Evolutionary conservation across 2,888 invertebrate species (phyloP).

Genomic region (Pogonocherus hispidulus): DNA sequence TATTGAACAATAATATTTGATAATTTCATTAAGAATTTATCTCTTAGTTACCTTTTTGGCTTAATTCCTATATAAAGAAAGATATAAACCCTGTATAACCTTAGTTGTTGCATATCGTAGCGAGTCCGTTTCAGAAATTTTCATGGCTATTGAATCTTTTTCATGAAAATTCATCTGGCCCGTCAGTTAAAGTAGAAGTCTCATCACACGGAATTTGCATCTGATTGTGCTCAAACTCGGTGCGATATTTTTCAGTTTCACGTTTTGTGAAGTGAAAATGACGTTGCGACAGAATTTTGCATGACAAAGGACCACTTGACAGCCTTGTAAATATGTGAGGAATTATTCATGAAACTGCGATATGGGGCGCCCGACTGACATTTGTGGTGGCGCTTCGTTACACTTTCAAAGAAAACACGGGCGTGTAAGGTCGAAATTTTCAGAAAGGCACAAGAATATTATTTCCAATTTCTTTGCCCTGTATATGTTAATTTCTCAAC

Average conservation of each 20-base stretch:
- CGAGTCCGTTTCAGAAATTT: background rate
- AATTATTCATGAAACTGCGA: slow-evolving; percentile 70
- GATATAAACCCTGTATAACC: no score
- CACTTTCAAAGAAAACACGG: slow-evolving; percentile 65
- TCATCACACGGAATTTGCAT: slow-evolving; percentile 51
- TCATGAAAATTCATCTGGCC: slow-evolving; percentile 56
- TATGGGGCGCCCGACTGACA: slow-evolving; percentile 67
- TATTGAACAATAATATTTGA: no score
- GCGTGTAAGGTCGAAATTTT: slow-evolving; percentile 9
- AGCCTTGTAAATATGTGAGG: slow-evolving; percentile 70
- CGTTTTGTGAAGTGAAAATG: slow-evolving; percentile 68
- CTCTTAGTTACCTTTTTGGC: no score
- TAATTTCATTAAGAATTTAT: no score
- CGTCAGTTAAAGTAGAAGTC: slow-evolving; percentile 40
- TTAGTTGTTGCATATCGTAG: no score
- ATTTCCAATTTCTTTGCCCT: no score
- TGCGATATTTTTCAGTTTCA: slow-evolving; percentile 64
- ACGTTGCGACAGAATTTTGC: slow-evolving; percentile 70
- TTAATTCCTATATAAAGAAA: no score
- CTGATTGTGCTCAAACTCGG: slow-evolving; percentile 55
- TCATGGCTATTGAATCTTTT: slow-evolving; percentile 54
- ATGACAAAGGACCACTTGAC: slow-evolving; percentile 70
- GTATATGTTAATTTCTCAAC: no score
- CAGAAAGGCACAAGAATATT: slow-evolving; percentile 1
- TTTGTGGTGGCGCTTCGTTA: slow-evolving; percentile 66